Evolutionary conservation across 2,888 invertebrate genomes (phyloP).

Genomic region (Dynastes tityus): DNA sequence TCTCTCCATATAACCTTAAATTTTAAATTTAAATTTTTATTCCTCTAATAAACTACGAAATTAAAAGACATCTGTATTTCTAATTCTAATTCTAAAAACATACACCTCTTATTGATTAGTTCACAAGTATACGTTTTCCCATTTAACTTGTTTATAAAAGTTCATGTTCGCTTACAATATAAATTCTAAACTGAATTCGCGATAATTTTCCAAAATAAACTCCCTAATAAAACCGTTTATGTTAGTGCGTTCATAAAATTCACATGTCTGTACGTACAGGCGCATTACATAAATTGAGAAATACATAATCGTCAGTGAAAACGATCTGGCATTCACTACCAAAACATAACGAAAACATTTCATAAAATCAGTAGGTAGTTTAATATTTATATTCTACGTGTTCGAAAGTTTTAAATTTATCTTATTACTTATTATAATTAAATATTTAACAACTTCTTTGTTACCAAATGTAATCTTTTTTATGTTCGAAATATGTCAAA

Average conservation of each 20-base stretch:
- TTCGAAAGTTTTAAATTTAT: neutral
- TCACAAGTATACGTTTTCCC: neutral
- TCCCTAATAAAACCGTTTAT: neutral
- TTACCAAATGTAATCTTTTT: no score
- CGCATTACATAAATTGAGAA: neutral
- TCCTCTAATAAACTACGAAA: neutral
- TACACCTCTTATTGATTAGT: neutral
- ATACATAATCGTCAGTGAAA: neutral
- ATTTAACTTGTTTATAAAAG: neutral
- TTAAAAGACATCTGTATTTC: neutral
- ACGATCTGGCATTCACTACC: constrained; percentile 3
- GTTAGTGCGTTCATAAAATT: neutral
- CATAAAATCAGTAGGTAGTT: neutral
- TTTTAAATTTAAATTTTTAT: no score
- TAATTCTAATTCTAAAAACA: neutral
- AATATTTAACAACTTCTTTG: no score
- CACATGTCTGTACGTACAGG: neutral
- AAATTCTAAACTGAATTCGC: neutral
- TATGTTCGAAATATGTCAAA: no score
- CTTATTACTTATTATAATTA: no score
- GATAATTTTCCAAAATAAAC: constrained; percentile 3
- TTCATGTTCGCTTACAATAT: neutral
- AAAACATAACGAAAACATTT: neutral
- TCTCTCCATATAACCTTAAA: no score
- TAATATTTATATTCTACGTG: neutral